Percentiles rank a stretch among this genome's conserved stretches.
phyloP scores from a whole-genome alignment of 2,888 invertebrate species.

The Xiphydria camelus region DNA sequence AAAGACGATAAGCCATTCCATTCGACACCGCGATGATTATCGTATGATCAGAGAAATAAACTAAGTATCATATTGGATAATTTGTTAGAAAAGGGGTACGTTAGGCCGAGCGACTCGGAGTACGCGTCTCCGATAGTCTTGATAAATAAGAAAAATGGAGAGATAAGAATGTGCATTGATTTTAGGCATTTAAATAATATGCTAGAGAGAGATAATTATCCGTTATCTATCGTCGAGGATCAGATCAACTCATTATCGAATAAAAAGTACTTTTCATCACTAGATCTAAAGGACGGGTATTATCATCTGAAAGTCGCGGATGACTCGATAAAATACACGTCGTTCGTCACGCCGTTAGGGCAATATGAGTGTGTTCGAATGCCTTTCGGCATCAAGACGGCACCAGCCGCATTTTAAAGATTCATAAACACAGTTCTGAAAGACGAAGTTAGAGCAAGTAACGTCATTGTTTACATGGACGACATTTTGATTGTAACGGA shows the following conservation, averaged over 20 bases:
- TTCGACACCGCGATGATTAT: slow-evolving; percentile 19
- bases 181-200: slow-evolving; percentile 18
- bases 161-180: slow-evolving; percentile 24
- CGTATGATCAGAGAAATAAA: slow-evolving; percentile 18
- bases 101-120: slow-evolving; percentile 16
- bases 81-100: slow-evolving; percentile 14
- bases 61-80: slow-evolving; percentile 21
- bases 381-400: slow-evolving; percentile 14
- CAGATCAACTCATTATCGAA: slow-evolving; percentile 17
- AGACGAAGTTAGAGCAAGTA: slow-evolving; percentile 1
- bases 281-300: slow-evolving; percentile 22
- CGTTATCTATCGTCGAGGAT: slow-evolving; percentile 22
- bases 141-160: slow-evolving; percentile 22
- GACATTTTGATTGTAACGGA: slow-evolving; percentile 15
- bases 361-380: slow-evolving; percentile 17
- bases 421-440: slow-evolving; percentile 12
- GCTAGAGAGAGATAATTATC: slow-evolving; percentile 18
- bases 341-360: slow-evolving; percentile 18
- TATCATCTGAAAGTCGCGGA: slow-evolving; percentile 13
- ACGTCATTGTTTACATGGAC: slow-evolving; percentile 14
- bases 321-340: slow-evolving; percentile 17
- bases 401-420: slow-evolving; percentile 9
- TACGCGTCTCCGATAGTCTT: slow-evolving; percentile 22
- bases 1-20: slow-evolving; percentile 19
- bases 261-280: slow-evolving; percentile 20